phyloP scores from a whole-genome alignment of 53 echinoderm and acorn worm genomes.

The Holothuria scabra region DNA sequence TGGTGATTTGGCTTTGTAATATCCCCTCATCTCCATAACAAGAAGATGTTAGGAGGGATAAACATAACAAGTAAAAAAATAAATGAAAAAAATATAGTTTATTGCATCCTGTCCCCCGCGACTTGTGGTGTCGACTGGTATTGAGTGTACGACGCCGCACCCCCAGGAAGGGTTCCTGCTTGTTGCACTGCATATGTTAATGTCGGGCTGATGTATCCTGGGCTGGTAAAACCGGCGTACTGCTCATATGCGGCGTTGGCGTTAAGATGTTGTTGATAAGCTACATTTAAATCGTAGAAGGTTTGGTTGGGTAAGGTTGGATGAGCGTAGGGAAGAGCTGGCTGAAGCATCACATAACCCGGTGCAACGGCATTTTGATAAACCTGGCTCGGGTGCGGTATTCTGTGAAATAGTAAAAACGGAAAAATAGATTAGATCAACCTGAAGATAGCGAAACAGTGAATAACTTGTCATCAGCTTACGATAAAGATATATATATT shows the following conservation, averaged over 20 bases:
- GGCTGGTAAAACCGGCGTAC: constrained; percentile 34
- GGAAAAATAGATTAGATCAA: no score
- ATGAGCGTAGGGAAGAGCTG: constrained; percentile 10
- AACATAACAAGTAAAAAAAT: constrained; percentile 22
- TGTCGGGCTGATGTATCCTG: constrained; percentile 40
- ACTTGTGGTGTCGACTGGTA: constrained; percentile 41
- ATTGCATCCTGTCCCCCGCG: constrained; percentile 49
- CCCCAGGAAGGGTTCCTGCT: constrained; percentile 23
- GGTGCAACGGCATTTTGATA: constrained; percentile 36
- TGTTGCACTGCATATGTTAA: constrained; percentile 36
- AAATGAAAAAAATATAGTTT: constrained; percentile 11
- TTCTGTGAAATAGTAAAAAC: constrained; percentile 1
- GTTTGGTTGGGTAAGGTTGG: constrained; percentile 48
- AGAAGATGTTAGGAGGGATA: constrained; percentile 11
- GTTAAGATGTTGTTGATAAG: constrained; percentile 39
- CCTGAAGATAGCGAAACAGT: no score
- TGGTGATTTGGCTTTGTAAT: no score
- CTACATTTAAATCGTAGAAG: constrained; percentile 42
- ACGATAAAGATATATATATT: no score
- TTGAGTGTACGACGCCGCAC: constrained; percentile 35
- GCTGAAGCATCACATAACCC: constrained; percentile 42
- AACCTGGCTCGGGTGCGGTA: constrained; percentile 39
- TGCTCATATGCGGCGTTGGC: constrained; percentile 45
- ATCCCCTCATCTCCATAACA: not conserved
- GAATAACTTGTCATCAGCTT: no score